Base-by-base conservation (phyloP, 2,888 invertebrate genomes). In the Ennomos fuscantarius region DNA sequence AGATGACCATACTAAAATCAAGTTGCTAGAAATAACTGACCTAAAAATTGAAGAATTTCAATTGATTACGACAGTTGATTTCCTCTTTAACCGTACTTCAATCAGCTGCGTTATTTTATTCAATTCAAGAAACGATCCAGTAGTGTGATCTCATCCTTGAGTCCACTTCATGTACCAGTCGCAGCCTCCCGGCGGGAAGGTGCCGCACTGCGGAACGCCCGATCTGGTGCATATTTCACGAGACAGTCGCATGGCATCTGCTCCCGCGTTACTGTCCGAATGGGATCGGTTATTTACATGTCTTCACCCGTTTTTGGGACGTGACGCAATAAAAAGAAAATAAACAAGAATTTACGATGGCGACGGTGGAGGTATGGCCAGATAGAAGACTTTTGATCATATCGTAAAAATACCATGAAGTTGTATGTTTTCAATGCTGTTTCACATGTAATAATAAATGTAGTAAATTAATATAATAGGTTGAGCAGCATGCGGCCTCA, bases 151-250 rank as follows among this genome's bases (percentile, higher is more conserved):
- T 24, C 15, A 15, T 15, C 15, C 3, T 15, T 15, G 15, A 15
- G 15, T 24, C 6, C 24, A 35, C 8, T 36, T 15, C 15, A n/a
- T 15, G 35, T 35, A 45, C 13, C 2, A 33, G n/a, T 46, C 15
- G 78, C 73, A 76, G 76, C 72, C 76, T 74, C 71, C 74, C 78
- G 15, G 39, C 15, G 44, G 11, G 60, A 35, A 69, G 70, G 62
- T 85, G 86, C 81, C 89, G 90, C 89, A 79, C 64, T 79, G 80
- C 79, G 80, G 72, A 81, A 78, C 75, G 84, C 80, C 84, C 87
- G 81, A 88, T 85, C 84, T 83, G 72, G 76, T 90, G 90, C 89
- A 91, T 90, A 90, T 89, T 91, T 91, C 85, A 91, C 84, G 82
- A 84, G 82, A 76, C 73, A 77, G 13, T 12, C 81, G 72, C 70